A percentile compares a stretch with the other conserved stretches of the same genome.
phyloP scores from a whole-genome alignment of 2,113 vertebrate species.

The Dasyornis broadbenti region DNA sequence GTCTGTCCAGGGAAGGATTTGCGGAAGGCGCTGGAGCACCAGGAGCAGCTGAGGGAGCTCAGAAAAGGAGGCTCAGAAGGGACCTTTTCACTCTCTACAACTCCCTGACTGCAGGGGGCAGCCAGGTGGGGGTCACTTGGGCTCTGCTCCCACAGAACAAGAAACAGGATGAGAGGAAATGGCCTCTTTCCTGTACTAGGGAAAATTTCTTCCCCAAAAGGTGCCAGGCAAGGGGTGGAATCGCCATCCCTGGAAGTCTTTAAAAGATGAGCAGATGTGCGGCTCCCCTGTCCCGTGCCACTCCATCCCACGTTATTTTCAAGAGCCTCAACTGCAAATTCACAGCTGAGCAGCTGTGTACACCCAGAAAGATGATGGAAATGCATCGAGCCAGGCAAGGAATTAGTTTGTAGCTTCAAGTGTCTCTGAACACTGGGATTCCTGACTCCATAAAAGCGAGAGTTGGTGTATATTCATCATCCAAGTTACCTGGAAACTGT shows the following conservation, averaged over 20 bases:
- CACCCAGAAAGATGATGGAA: background rate
- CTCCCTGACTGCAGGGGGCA: background rate
- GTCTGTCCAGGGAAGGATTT: background rate
- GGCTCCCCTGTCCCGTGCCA: background rate
- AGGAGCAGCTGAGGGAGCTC: background rate
- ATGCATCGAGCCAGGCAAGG: background rate
- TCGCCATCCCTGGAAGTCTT: background rate
- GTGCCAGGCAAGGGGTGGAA: background rate
- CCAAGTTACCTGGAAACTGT: background rate
- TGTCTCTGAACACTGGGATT: background rate
- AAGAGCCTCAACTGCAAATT: background rate
- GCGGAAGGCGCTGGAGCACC: background rate
- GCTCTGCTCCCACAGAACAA: background rate
- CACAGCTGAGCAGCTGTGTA: background rate
- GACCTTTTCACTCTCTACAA: background rate
- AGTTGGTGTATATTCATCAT: background rate
- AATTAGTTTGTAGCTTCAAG: background rate
- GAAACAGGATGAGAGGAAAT: background rate
- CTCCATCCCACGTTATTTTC: background rate
- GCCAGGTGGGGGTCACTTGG: too few species aligned
- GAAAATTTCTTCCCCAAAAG: background rate
- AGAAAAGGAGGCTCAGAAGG: background rate
- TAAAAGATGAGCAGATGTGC: background rate
- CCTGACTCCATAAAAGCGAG: background rate
- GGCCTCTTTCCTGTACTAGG: accelerated